Base-by-base conservation (phyloP, 2,888 invertebrate species). In the Caenorhabditis sp. region DNA sequence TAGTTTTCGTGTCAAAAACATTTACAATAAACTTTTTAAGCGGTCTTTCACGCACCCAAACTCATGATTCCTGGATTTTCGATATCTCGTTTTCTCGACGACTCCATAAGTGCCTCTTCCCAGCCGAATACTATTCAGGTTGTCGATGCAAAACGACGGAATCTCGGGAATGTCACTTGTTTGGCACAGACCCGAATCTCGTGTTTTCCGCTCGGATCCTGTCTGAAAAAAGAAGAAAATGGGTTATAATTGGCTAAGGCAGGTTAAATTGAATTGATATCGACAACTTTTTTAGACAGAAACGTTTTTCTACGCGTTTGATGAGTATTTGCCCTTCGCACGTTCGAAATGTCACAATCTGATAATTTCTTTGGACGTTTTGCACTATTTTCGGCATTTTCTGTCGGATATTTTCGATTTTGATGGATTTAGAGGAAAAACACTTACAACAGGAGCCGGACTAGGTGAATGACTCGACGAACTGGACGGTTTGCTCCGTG, bases 71-170 rank as follows among this genome's bases (percentile, higher is more conserved):
- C 13, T 61, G 6, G 74, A 66, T 61, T 56, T 76, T n/a, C 74
- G 26, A 39, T 58, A 76, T 59, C 32, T 41, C 8, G 71, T 73
- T 20, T 76, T 78, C 20, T 78, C 78, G 5, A 80, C 80, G 22
- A 58, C 15, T 27, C 80, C 80, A 52, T 76, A 80, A 2, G 80
- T 80, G 3, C 80, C 80, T 37, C 59, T 56, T 43, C 80, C 80
- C 13, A 80, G 37, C 24, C 55, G 45, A 20, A 41, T 43, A 50
- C 74, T 78, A 24, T 68, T 78, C 50, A 79, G 46, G 45, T 52
- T 59, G 27, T 80, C 78, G 24, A 71, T 62, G 26, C 62, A 62
- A 32, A 48, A 24, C 3, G 61, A n/a, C 2, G 55, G 56, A 13
- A 71, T 71, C 20, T 62, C 62, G 1, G 62, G 62, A 39, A 71